These are phyloP conservation scores for Lepidostoma basale DNA, from an alignment of 1,140 invertebrate species.

Conservation along the genomic window DNA sequence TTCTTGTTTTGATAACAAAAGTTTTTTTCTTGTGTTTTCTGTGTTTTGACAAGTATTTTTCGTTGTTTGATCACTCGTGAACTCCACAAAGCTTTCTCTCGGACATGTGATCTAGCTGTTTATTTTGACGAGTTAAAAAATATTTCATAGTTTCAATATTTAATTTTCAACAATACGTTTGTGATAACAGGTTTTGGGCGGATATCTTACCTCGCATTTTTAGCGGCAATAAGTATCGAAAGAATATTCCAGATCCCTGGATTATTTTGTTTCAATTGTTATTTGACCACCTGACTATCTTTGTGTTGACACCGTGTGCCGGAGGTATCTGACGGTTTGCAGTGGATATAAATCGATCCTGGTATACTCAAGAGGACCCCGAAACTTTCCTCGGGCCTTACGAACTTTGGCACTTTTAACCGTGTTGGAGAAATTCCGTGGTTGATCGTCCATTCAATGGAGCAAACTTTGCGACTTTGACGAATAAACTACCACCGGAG, in stretches of 20 bases:
- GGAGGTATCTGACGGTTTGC: neutral
- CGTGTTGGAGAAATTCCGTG: slow-evolving; percentile 25
- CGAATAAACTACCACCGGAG: slow-evolving; percentile 22
- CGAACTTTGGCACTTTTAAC: slow-evolving; percentile 31
- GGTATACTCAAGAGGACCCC: neutral
- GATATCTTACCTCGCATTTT: neutral
- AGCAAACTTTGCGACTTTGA: slow-evolving; percentile 28
- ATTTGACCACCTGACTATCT: neutral
- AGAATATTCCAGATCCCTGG: too few relatives aligned
- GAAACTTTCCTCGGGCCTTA: neutral
- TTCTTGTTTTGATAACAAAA: slow-evolving; percentile 12
- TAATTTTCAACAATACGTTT: too few relatives aligned
- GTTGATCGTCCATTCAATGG: slow-evolving; percentile 23
- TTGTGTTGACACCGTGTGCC: neutral
- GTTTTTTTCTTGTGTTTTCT: slow-evolving; percentile 17
- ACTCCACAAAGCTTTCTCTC: neutral
- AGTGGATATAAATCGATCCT: slow-evolving; percentile 10
- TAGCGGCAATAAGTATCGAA: neutral
- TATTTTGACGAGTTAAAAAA: too few relatives aligned
- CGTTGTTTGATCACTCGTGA: slow-evolving; percentile 13
- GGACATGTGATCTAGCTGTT: slow-evolving; percentile 4
- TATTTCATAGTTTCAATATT: too few relatives aligned
- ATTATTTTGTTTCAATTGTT: too few relatives aligned
- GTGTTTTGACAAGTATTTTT: slow-evolving; percentile 28
- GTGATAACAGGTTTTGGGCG: neutral